phyloP scores from a whole-genome alignment of 2,797 vertebrate genomes.

The Aphelocoma californica region DNA sequence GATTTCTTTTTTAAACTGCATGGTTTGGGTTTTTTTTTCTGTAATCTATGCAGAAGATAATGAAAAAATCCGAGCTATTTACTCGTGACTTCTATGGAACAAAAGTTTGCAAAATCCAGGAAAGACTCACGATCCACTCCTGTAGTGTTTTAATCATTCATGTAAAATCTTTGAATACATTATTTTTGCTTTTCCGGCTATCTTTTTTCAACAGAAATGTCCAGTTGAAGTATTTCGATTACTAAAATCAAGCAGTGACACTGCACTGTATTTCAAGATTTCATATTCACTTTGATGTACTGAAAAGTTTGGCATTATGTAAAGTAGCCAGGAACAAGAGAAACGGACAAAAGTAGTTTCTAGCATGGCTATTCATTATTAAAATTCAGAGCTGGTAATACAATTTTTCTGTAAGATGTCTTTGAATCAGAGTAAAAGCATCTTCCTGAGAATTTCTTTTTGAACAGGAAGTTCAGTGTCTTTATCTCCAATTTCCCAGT shows the following conservation, averaged over 20 bases:
- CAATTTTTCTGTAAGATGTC: neutral
- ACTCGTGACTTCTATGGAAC: neutral
- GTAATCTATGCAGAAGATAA: neutral
- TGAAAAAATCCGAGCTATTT: neutral
- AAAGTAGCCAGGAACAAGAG: neutral
- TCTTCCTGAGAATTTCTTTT: neutral
- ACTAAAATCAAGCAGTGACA: neutral
- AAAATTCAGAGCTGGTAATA: neutral
- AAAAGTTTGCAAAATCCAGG: neutral
- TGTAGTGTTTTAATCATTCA: neutral
- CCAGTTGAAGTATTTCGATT: neutral
- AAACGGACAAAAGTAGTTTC: neutral
- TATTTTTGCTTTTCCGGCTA: neutral
- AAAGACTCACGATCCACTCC: neutral
- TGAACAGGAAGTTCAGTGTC: neutral
- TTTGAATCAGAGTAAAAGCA: slow-evolving; percentile 9
- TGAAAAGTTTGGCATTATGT: neutral
- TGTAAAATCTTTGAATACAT: neutral
- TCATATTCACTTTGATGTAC: neutral
- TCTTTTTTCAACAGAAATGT: neutral
- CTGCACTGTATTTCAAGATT: neutral
- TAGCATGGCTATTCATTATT: neutral
- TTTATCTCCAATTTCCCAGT: neutral
- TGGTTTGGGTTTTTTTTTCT: neutral
- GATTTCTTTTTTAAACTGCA: neutral